Percentiles rank a stretch among this genome's conserved stretches.
phyloP scores from a whole-genome alignment of 2,113 vertebrate genomes.

The Scalopus aquaticus region DNA sequence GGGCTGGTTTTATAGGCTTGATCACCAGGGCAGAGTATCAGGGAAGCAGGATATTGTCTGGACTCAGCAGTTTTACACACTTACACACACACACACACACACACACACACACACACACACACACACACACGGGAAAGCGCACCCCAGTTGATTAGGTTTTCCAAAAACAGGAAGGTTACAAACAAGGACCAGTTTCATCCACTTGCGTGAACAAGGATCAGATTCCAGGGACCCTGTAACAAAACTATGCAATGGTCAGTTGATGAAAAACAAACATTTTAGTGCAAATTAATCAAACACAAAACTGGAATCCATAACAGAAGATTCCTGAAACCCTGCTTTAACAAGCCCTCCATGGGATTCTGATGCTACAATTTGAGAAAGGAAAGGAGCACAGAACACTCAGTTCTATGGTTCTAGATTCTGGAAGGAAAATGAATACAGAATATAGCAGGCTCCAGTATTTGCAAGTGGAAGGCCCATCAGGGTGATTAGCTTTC shows the following conservation, averaged over 20 bases:
- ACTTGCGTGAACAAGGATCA: too few relatives aligned
- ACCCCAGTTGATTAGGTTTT: too few relatives aligned
- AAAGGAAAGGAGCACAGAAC: background rate
- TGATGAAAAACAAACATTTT: background rate
- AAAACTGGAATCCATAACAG: background rate
- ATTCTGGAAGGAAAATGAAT: background rate
- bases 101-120: too few relatives aligned
- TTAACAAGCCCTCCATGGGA: background rate
- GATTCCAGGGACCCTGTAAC: too few relatives aligned
- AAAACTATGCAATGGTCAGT: background rate
- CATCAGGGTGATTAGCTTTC: background rate
- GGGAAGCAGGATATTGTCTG: too few relatives aligned
- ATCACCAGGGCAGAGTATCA: too few relatives aligned
- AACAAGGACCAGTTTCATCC: too few relatives aligned
- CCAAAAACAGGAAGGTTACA: too few relatives aligned
- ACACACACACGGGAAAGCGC: too few relatives aligned
- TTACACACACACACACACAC: too few relatives aligned
- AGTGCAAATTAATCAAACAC: background rate
- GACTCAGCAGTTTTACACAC: too few relatives aligned
- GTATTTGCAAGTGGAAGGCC: background rate
- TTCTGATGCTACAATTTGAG: background rate
- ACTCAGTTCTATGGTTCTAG: background rate
- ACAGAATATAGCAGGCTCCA: rapidly evolving
- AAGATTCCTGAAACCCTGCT: background rate
- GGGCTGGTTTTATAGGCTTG: too few relatives aligned